Conservation (phyloP, 2,113 vertebrate genomes). For the Nothocercus julius region DNA sequence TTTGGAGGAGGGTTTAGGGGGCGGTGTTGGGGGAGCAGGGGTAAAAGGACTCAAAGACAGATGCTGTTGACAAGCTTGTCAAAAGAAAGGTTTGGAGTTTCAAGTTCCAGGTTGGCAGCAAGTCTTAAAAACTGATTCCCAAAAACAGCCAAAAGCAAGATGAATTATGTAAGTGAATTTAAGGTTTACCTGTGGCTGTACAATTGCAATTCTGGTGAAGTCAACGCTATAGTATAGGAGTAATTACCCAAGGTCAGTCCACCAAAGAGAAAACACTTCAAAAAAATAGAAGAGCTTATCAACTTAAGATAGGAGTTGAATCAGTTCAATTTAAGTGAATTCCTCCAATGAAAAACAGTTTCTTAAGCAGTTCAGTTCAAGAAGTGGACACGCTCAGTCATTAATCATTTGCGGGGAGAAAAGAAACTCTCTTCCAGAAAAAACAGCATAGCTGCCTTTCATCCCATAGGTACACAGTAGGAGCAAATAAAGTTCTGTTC, state of each 20-base stretch:
- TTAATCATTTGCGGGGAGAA: background rate
- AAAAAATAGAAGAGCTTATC: background rate
- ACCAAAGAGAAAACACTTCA: background rate
- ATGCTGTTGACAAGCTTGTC: background rate
- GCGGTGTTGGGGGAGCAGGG: too few relatives aligned
- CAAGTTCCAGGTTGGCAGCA: background rate
- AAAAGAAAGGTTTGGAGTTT: background rate
- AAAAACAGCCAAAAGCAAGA: background rate
- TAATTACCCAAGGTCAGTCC: background rate
- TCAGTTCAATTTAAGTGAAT: background rate
- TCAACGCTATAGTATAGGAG: background rate
- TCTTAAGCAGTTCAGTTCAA: background rate
- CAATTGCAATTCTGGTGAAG: background rate
- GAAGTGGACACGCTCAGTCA: background rate
- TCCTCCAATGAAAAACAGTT: background rate
- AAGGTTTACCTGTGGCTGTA: background rate
- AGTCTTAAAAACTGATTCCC: background rate
- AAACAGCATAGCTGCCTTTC: background rate
- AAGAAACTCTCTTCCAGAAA: background rate
- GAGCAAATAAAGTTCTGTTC: slow-evolving; percentile 5
- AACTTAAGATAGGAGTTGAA: background rate
- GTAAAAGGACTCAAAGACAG: background rate
- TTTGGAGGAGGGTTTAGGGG: background rate
- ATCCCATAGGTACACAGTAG: slow-evolving; percentile 1
- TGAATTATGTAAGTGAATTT: background rate